These are phyloP conservation scores for Phoebastria nigripes DNA, from an alignment of 2,797 vertebrate species.

Conservation along the genomic window DNA sequence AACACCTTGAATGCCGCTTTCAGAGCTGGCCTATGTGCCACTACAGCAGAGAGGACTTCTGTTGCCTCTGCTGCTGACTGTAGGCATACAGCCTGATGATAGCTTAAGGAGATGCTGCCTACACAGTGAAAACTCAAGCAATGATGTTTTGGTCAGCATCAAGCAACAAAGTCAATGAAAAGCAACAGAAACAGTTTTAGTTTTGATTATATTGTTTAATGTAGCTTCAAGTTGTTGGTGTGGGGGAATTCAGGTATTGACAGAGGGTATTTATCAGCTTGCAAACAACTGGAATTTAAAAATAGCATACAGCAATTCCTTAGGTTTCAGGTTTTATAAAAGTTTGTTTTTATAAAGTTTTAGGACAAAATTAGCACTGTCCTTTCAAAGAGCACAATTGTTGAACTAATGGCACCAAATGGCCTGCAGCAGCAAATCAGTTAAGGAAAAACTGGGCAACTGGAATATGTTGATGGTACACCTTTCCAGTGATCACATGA, in stretches of 20 bases:
- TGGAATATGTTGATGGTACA: background rate
- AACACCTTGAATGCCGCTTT: background rate
- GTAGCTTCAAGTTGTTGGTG: background rate
- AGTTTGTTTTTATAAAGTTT: background rate
- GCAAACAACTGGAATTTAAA: background rate
- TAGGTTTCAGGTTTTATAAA: background rate
- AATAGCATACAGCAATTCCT: background rate
- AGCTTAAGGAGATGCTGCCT: background rate
- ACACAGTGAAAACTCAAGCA: background rate
- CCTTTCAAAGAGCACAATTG: background rate
- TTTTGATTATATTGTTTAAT: background rate
- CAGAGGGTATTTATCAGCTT: background rate
- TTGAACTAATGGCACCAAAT: background rate
- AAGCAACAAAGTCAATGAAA: background rate
- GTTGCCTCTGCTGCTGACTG: background rate
- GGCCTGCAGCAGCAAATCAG: background rate
- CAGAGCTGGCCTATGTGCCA: background rate
- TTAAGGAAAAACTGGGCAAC: background rate
- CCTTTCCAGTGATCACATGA: background rate
- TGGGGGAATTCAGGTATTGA: background rate
- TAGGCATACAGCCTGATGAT: background rate
- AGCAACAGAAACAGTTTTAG: background rate
- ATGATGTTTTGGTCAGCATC: background rate
- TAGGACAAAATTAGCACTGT: background rate
- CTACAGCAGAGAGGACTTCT: background rate